These are phyloP conservation scores for Teleogryllus occipitalis DNA, from an alignment of 1,140 invertebrate genomes.

Conservation along the genomic window DNA sequence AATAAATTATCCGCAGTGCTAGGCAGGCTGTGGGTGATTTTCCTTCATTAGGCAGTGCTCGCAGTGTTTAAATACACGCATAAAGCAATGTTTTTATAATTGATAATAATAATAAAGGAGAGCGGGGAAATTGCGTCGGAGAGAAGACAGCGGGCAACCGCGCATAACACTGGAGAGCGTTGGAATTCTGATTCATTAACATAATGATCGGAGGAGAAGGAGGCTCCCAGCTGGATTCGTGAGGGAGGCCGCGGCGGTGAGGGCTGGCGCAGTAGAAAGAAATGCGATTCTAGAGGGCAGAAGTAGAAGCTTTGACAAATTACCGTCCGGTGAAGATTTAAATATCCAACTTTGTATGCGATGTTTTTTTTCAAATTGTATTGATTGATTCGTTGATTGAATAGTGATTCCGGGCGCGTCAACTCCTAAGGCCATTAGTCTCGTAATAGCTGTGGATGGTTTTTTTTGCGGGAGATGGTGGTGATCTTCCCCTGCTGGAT, in stretches of 20 bases:
- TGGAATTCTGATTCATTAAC: conserved; percentile 1
- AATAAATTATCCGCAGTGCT: background rate
- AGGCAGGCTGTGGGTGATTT: background rate
- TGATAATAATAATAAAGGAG: background rate
- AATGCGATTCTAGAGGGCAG: background rate
- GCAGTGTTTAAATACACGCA: background rate
- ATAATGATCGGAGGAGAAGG: background rate
- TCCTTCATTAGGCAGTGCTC: background rate
- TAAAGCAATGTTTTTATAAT: background rate
- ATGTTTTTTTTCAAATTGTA: too few relatives aligned
- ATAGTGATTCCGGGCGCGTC: too few relatives aligned
- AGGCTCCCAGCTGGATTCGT: background rate
- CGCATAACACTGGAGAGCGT: background rate
- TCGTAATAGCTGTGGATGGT: too few relatives aligned
- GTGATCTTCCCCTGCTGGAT: too few relatives aligned
- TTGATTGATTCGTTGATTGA: too few relatives aligned
- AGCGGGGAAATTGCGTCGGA: background rate
- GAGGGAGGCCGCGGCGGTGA: background rate
- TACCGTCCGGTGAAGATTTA: too few relatives aligned
- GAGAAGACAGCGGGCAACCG: background rate
- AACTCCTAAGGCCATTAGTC: too few relatives aligned
- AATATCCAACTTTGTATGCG: too few relatives aligned
- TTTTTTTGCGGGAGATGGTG: too few relatives aligned
- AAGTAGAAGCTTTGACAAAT: too few relatives aligned
- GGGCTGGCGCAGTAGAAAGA: background rate